Conservation (phyloP, 1,140 invertebrate genomes). For the Phenacoccus solenopsis region DNA sequence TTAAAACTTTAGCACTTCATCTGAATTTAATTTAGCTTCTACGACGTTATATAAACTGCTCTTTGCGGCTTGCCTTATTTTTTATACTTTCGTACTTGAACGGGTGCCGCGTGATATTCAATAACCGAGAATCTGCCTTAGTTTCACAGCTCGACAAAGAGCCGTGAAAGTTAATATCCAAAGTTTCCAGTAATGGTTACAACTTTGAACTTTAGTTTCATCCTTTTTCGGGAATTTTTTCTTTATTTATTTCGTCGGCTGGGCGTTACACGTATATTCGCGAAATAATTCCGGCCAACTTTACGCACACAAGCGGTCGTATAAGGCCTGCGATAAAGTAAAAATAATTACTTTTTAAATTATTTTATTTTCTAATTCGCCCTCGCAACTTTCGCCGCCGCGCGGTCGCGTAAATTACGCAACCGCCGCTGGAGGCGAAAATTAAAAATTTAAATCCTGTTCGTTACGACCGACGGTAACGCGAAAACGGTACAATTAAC, state of each 20-base stretch:
- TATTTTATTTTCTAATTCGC: neutral
- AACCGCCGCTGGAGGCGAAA: no score
- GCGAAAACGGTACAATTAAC: no score
- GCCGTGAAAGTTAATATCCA: conserved; percentile 7
- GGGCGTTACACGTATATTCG: neutral
- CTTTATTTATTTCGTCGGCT: neutral
- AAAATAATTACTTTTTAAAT: neutral
- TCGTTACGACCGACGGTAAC: no score
- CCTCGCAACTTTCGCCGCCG: neutral
- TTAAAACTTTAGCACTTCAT: conserved; percentile 15
- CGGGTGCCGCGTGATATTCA: neutral
- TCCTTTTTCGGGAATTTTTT: neutral
- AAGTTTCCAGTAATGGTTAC: conserved; percentile 6
- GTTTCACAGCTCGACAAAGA: neutral
- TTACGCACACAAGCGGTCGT: neutral
- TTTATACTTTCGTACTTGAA: neutral
- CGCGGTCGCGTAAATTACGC: neutral
- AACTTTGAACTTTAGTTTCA: neutral
- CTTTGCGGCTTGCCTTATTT: neutral
- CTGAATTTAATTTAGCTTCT: conserved; percentile 15
- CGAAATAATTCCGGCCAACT: neutral
- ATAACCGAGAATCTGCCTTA: neutral
- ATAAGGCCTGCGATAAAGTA: neutral
- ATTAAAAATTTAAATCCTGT: neutral
- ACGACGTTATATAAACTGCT: neutral